Evolutionary conservation across 2,797 vertebrate genomes (phyloP).

Genomic region (Sphenopsis melanotis): DNA sequence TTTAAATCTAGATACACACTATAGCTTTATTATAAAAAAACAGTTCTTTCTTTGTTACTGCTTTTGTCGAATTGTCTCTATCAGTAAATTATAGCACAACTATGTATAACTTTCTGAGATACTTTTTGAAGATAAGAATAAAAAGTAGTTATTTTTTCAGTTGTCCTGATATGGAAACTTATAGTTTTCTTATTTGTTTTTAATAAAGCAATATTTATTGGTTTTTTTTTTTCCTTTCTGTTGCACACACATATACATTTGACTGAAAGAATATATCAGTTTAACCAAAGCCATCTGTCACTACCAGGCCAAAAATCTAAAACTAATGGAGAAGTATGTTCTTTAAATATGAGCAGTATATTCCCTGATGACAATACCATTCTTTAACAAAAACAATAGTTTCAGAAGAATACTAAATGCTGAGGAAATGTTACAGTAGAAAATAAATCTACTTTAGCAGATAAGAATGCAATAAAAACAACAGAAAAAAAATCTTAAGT

Average conservation of each 20-base stretch:
- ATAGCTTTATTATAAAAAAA: background rate
- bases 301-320: background rate
- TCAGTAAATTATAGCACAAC: background rate
- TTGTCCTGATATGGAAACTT: background rate
- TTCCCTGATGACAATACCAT: background rate
- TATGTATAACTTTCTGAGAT: rapidly evolving
- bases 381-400: background rate
- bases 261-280: background rate
- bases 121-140: background rate
- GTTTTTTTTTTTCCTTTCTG: background rate
- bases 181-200: background rate
- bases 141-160: background rate
- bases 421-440: background rate
- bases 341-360: background rate
- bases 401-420: background rate
- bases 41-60: background rate
- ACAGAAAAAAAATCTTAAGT: background rate
- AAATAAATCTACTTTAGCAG: background rate
- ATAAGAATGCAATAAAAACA: background rate
- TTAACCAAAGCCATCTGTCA: background rate
- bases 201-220: background rate
- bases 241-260: background rate
- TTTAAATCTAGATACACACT: background rate
- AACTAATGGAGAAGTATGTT: background rate
- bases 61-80: background rate